phyloP scores from a whole-genome alignment of 2,113 vertebrate species.

The Phocoena phocoena region DNA sequence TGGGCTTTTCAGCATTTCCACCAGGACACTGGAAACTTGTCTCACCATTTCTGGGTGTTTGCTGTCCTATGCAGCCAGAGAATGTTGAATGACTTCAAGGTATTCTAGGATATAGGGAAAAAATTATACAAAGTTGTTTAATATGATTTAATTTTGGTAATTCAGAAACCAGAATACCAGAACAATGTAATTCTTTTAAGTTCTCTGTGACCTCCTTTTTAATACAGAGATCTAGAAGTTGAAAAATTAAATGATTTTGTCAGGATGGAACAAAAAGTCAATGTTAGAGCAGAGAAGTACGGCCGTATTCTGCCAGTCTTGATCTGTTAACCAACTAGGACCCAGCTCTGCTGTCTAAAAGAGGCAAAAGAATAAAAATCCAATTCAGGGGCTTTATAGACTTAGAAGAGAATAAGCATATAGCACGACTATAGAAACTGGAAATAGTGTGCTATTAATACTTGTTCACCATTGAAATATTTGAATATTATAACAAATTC shows the following conservation, averaged over 20 bases:
- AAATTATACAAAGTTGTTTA: background rate
- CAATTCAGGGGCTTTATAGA: background rate
- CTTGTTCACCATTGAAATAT: background rate
- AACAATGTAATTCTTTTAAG: background rate
- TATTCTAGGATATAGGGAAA: conserved; percentile 76
- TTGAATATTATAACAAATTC: background rate
- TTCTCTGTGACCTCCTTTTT: background rate
- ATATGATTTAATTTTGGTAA: background rate
- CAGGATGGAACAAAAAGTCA: background rate
- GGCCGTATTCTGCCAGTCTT: background rate
- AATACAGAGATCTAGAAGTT: background rate
- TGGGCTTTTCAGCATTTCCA: conserved; percentile 73
- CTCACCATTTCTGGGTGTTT: conserved; percentile 79
- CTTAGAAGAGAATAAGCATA: background rate
- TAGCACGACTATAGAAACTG: background rate
- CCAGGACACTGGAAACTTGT: conserved; percentile 77
- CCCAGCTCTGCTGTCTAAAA: background rate
- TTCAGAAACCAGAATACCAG: background rate
- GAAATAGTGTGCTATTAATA: background rate
- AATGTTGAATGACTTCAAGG: conserved; percentile 84
- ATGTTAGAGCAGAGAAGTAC: background rate
- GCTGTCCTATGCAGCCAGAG: conserved; percentile 75
- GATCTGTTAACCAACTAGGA: background rate
- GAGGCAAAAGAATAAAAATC: background rate
- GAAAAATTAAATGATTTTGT: conserved; percentile 8